Evolutionary conservation across 2,113 vertebrate genomes (phyloP).

Genomic region (Neolamprologus falcicula): DNA sequence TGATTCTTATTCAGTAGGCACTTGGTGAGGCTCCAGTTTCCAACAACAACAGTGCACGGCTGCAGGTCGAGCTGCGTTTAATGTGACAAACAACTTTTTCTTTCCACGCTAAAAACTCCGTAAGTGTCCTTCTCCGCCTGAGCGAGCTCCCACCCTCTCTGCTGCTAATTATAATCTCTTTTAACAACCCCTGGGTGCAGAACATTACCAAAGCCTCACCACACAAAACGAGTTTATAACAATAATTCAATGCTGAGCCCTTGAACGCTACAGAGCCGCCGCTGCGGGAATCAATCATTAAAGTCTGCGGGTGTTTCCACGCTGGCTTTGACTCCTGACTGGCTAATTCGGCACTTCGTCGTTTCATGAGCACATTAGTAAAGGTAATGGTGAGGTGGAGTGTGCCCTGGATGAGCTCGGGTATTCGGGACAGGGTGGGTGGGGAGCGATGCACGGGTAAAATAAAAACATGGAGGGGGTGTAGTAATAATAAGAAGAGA

Average conservation of each 20-base stretch:
- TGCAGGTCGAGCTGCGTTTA: background rate
- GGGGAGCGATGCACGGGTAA: background rate
- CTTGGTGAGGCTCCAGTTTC: background rate
- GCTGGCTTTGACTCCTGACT: background rate
- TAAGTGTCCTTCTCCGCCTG: background rate
- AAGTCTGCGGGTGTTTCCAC: background rate
- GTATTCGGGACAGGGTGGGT: background rate
- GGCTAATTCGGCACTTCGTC: background rate
- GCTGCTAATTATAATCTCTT: constrained; percentile 18
- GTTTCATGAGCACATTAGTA: background rate
- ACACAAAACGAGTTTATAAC: constrained; percentile 17
- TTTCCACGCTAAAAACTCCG: background rate
- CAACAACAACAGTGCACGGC: background rate
- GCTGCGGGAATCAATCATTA: background rate
- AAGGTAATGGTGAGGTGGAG: background rate
- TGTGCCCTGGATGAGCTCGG: background rate
- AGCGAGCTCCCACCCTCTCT: background rate
- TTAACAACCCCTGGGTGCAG: background rate
- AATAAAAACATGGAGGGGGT: background rate
- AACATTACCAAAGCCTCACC: constrained; percentile 13
- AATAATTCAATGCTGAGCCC: constrained; percentile 13
- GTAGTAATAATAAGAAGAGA: constrained; percentile 3
- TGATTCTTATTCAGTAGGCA: background rate
- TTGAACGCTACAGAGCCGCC: background rate
- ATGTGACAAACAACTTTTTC: background rate